phyloP scores from a whole-genome alignment of 2,797 vertebrate species.

The Poliocrania exsul region DNA sequence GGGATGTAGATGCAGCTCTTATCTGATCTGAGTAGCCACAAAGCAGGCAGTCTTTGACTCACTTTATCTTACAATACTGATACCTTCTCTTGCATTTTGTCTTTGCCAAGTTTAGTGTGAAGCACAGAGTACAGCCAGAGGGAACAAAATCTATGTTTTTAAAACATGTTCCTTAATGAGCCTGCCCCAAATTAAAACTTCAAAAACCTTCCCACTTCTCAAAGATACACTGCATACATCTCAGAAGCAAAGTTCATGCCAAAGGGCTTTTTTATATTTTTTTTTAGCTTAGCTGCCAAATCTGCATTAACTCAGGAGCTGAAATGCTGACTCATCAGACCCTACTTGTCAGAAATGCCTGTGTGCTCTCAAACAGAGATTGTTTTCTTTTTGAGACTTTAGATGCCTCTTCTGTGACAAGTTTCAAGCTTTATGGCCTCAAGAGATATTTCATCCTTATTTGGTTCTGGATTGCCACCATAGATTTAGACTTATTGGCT shows the following conservation, averaged over 20 bases:
- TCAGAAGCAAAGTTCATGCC: slow-evolving; percentile 50
- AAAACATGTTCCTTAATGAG: slow-evolving; percentile 30
- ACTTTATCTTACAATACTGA: slow-evolving; percentile 25
- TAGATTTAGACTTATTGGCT: neutral
- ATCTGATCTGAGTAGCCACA: neutral
- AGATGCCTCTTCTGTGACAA: slow-evolving; percentile 2
- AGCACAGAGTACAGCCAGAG: neutral
- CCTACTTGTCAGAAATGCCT: neutral
- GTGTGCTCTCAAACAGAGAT: slow-evolving; percentile 19
- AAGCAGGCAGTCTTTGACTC: neutral
- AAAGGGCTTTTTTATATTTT: slow-evolving; percentile 30
- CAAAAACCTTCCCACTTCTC: slow-evolving; percentile 39
- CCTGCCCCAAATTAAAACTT: slow-evolving; percentile 62
- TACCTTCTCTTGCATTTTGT: neutral
- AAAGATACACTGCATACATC: slow-evolving; percentile 10
- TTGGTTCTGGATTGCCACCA: neutral
- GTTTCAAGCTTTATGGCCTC: neutral
- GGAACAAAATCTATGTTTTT: slow-evolving; percentile 47
- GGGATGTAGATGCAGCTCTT: neutral
- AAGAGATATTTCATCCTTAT: neutral
- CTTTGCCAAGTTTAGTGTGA: slow-evolving; percentile 18
- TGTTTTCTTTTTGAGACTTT: slow-evolving; percentile 16
- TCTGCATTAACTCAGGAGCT: slow-evolving; percentile 35
- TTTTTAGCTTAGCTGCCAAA: slow-evolving; percentile 34
- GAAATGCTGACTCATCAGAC: slow-evolving; percentile 63